Evolutionary conservation across 2,888 invertebrate genomes (phyloP), one percentile per base, ranked within the genome.

Genomic region (Melikaiella ostensackeni): DNA sequence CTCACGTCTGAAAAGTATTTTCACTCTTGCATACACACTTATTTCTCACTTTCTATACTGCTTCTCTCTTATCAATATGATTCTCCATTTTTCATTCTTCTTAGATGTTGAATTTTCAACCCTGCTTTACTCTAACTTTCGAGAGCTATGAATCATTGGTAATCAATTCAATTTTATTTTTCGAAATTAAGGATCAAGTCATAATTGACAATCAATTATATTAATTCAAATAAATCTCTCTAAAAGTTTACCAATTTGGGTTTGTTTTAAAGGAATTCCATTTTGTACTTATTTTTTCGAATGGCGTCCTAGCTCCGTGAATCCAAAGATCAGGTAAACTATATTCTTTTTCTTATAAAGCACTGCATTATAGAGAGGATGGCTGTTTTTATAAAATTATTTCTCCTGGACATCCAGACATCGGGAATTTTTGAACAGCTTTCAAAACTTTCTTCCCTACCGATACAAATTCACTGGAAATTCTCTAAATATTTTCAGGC

Each of bases 1-100:
- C 79, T 83, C 83, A 84, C 82, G 77, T 82, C 63, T 70, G 55
- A 76, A 76, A 30, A 75, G 62, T 64, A 74, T 77, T 82, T 46
- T 81, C 77, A 81, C 77, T 80, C 38, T 64, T 79, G 75, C 78
- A 77, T 81, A 77, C n/a, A 70, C 62, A 70, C 57, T 35, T 57
- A 59, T 74, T 75, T 74, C 33, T 63, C 76, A 33, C 75, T 73
- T 46, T 77, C 42, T 50, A 19, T 77, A 77, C 19, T 42, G 64
- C 77, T 75, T 75, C 75, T 77, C 64, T 77, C 59, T 24, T 50
- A 50, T 57, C 66, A 78, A 64, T 50, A 78, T 50, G 30, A 30
- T 24, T 73, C 70, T 57, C 21, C 33, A 74, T 21, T 50, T 75
- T 16, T 77, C 57, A 42, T 55, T n/a, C 38, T 75, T 75, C 63